Base-by-base conservation (phyloP, 2,797 vertebrate species). In the Eulemur rubriventer region DNA sequence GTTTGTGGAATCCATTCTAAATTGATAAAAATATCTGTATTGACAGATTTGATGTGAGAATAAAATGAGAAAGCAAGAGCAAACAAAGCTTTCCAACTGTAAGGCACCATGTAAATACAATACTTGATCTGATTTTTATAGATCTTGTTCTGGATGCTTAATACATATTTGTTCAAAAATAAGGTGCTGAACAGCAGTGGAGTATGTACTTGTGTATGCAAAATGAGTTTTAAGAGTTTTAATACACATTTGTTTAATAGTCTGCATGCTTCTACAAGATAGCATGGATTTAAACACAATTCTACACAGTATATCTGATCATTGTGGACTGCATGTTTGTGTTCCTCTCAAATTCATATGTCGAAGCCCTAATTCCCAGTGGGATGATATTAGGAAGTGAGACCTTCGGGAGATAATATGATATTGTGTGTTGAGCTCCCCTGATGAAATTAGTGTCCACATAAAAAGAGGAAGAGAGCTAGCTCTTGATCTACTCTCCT, bases 121-220 rank as follows among this genome's bases (percentile, higher is more conserved):
- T 30, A 55, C 4, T 35, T 61, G 35, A 18, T 67, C 46, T 61
- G 17, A 38, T 67, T 80, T 78, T 91, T 92, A 41, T 26, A 67
- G 17, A 12, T 63, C 63, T 93, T 85, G 8, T 88, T 16, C 30
- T 73, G 16, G n/a, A 69, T 83, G 14, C 14, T 89, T 28, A 83
- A 18, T 85, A 41, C 1, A 55, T 80, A 73, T 52, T 73, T 69
- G 5, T 46, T 93, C 30, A 91, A 52, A 12, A 52, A 52, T 46
- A 55, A 82, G 88, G 8, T 85, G 1, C n/a, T 91, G 8, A 81
- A 52, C 9, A 72, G 35, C 35, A 67, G n/a, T 78, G 8, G 14
- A 88, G 48, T 76, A 84, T 67, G 78, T 93, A 24, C 4, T 92
- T 96, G 57, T 96, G 14, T 85, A 46, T 78, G 24, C 7, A 91